Percentiles rank a stretch among this genome's conserved stretches.
These are phyloP conservation scores for Heliocidaris tuberculata DNA, from an alignment of 35 echinoderm and acorn worm genomes.

Conservation along the genomic window DNA sequence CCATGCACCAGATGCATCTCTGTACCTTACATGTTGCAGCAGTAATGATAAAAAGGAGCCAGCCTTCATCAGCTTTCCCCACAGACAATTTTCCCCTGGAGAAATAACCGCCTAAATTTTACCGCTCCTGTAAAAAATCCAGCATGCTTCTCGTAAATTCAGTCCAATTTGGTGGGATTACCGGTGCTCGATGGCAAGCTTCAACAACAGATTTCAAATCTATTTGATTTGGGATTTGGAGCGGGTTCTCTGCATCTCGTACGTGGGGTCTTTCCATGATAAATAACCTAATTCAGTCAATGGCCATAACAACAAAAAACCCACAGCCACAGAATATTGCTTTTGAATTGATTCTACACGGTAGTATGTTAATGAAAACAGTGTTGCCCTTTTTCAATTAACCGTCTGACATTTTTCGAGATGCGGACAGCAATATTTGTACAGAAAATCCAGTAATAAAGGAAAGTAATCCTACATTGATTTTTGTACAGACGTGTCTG, in stretches of 20 bases:
- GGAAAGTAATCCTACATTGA: neutral
- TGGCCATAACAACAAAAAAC: neutral
- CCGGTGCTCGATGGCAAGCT: neutral
- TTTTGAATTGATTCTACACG: neutral
- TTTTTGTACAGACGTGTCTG: neutral
- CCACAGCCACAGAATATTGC: neutral
- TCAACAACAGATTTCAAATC: neutral
- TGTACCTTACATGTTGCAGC: neutral
- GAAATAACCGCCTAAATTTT: neutral
- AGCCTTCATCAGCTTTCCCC: neutral
- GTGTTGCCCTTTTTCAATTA: conserved; percentile 3
- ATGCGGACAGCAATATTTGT: conserved; percentile 1
- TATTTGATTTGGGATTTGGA: conserved; percentile 11
- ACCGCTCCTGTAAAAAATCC: neutral
- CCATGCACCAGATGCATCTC: neutral
- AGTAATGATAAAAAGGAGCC: neutral
- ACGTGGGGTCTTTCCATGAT: neutral
- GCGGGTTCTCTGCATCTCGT: neutral
- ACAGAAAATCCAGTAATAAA: neutral
- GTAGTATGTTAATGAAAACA: conserved; percentile 12
- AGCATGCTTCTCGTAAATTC: neutral
- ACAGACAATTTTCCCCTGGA: neutral
- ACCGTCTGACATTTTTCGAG: neutral
- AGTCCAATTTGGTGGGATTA: neutral
- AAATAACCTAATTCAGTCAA: conserved; percentile 9